Evolutionary conservation across 2,888 invertebrate species (phyloP).

Genomic region (Silvanus unidentatus): DNA sequence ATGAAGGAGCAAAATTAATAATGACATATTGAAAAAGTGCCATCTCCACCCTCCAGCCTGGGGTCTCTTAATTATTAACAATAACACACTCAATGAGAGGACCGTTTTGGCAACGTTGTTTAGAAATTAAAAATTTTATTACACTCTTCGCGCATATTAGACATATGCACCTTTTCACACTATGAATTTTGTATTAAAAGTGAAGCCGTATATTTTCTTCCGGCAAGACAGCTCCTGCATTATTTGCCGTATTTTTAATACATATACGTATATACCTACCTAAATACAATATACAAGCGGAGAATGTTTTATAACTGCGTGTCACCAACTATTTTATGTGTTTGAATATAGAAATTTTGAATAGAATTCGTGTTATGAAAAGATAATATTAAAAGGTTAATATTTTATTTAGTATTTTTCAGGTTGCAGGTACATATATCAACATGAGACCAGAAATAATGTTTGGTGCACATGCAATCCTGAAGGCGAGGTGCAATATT

Average conservation of each 20-base stretch:
- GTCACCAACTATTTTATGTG: conserved; percentile 5
- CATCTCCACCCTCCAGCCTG: neutral
- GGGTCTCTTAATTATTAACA: neutral
- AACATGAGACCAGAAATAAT: conserved; percentile 27
- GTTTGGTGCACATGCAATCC: conserved; percentile 35
- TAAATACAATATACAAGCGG: neutral
- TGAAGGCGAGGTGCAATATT: conserved; percentile 37
- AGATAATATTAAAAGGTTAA: conserved; percentile 32
- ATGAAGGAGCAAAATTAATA: too few species aligned
- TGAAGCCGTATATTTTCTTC: neutral
- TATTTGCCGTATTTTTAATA: conserved; percentile 1
- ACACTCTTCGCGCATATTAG: neutral
- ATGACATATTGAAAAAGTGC: neutral
- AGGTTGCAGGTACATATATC: conserved; percentile 29
- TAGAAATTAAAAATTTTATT: too few species aligned
- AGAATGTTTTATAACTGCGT: conserved; percentile 6
- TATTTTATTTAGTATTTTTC: conserved; percentile 36
- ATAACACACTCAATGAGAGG: too few species aligned
- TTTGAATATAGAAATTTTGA: conserved; percentile 20
- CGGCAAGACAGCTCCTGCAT: neutral
- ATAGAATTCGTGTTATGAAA: conserved; percentile 33
- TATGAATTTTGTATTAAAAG: conserved; percentile 4
- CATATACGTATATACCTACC: neutral
- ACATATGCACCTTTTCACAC: conserved; percentile 3
- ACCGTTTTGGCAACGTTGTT: too few species aligned